A percentile compares a stretch with the other conserved stretches of the same genome.
Conservation (phyloP, 2,113 vertebrate genomes). For the Irena cyanogastra region DNA sequence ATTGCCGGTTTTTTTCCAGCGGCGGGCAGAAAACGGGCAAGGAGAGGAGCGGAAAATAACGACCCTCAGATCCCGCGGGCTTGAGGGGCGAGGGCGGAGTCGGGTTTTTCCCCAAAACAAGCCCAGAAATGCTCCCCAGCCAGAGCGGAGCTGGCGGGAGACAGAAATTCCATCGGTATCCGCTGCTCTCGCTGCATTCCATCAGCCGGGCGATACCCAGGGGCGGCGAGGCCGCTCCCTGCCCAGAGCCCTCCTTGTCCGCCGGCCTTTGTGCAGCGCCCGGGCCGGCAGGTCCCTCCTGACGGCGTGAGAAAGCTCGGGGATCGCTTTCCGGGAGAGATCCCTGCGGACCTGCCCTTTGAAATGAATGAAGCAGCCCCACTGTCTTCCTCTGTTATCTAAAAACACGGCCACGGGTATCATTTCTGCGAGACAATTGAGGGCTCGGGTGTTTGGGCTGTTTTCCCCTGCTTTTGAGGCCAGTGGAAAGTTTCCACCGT, state of each 20-base stretch:
- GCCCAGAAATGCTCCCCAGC: background rate
- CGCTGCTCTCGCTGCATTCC: background rate
- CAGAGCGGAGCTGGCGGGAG: background rate
- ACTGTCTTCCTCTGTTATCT: background rate
- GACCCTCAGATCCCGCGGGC: background rate
- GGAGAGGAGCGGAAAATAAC: background rate
- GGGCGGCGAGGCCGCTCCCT: accelerated
- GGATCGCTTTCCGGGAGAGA: background rate
- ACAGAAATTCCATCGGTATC: background rate
- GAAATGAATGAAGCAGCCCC: background rate
- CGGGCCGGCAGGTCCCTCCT: background rate
- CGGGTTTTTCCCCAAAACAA: background rate
- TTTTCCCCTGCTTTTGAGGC: background rate
- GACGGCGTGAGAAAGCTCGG: accelerated
- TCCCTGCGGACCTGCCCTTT: background rate
- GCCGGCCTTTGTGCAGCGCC: background rate
- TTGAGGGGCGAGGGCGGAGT: background rate
- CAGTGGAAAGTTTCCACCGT: background rate
- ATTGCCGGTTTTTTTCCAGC: accelerated
- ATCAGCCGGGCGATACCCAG: accelerated
- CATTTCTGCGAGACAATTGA: background rate
- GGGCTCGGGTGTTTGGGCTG: background rate
- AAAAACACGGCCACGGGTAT: accelerated
- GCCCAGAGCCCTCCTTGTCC: background rate
- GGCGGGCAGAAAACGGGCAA: background rate